phyloP scores from a whole-genome alignment of 2,797 vertebrate genomes.

The Diplodus puntazzo region DNA sequence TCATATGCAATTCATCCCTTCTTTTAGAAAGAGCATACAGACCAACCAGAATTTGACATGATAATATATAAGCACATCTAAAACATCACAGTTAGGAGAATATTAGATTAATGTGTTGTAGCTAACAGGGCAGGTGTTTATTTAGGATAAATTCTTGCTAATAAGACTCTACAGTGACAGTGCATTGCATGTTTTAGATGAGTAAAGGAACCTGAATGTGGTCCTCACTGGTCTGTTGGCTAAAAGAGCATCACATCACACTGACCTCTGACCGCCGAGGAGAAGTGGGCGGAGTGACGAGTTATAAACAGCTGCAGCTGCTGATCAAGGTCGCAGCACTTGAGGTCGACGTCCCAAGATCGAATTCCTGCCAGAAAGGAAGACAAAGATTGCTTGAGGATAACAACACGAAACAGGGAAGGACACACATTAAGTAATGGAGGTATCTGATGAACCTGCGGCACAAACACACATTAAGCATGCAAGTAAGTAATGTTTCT shows the following conservation, averaged over 20 bases:
- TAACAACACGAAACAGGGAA: neutral
- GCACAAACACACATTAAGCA: neutral
- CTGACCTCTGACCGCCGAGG: constrained; percentile 97
- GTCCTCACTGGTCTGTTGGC: neutral
- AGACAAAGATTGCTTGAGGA: constrained; percentile 38
- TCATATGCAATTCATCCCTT: neutral
- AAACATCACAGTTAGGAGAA: neutral
- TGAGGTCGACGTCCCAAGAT: constrained; percentile 91
- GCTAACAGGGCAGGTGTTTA: neutral
- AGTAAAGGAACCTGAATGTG: neutral
- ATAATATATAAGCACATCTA: neutral
- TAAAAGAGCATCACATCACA: constrained; percentile 28
- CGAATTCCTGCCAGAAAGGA: constrained; percentile 88
- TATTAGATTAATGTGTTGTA: neutral
- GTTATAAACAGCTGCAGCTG: constrained; percentile 94
- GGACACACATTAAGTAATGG: constrained; percentile 2
- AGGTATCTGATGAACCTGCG: neutral
- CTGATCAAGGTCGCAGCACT: constrained; percentile 90
- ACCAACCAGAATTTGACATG: neutral
- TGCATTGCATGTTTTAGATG: neutral
- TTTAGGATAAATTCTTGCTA: neutral
- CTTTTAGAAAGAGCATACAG: neutral
- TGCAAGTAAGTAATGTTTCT: neutral
- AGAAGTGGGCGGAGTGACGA: constrained; percentile 96
- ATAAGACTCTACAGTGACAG: too few relatives aligned